Conservation (phyloP, 2,888 invertebrate species). For the Bellardia bayeri region DNA sequence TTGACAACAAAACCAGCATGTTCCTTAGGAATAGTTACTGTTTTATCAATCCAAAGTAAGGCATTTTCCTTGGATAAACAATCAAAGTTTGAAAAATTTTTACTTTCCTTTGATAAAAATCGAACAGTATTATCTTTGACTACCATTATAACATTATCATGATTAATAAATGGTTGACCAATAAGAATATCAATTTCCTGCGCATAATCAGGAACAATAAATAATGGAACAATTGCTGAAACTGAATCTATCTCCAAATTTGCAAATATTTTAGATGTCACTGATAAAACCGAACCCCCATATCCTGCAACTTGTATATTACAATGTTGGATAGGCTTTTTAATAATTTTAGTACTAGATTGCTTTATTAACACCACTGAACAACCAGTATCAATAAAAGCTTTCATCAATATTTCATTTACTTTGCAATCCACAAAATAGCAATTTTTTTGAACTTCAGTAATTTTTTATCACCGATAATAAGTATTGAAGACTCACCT, state of each 20-base stretch:
- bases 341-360: background rate
- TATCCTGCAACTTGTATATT: slow-evolving; percentile 13
- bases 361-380: slow-evolving; percentile 20
- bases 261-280: background rate
- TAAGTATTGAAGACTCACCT: background rate
- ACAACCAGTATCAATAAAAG: slow-evolving; percentile 12
- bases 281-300: background rate
- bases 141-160: background rate
- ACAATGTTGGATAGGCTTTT: background rate
- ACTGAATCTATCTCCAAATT: slow-evolving; percentile 14
- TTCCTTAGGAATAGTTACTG: slow-evolving; percentile 4
- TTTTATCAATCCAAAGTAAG: slow-evolving; percentile 9
- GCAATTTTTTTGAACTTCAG: background rate
- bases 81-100: slow-evolving; percentile 2
- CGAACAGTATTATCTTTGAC: background rate
- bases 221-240: background rate
- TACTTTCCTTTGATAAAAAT: background rate
- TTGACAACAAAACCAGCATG: background rate
- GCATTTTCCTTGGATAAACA: slow-evolving; percentile 3
- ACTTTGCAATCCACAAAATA: slow-evolving; percentile 1
- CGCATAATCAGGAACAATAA: slow-evolving; percentile 10
- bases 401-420: slow-evolving; percentile 3
- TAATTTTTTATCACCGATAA: background rate
- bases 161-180: slow-evolving; percentile 19
- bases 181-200: slow-evolving; percentile 13